These are phyloP conservation scores for Pagetopsis macropterus DNA, from an alignment of 2,797 vertebrate genomes.

Conservation along the genomic window DNA sequence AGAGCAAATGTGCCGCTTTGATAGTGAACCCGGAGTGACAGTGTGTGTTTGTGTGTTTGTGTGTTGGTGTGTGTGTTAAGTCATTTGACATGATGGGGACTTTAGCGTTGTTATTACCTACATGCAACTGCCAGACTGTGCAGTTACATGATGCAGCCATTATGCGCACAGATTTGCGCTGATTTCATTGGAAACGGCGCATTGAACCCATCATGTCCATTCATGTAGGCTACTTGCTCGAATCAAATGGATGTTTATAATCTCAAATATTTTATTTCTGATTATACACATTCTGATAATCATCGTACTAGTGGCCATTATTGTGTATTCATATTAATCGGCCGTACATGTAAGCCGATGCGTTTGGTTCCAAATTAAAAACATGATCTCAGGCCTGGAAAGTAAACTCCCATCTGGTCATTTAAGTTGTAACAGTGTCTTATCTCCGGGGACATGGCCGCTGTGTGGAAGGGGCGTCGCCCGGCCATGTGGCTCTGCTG, in stretches of 20 bases:
- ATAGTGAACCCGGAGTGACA: neutral
- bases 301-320: neutral
- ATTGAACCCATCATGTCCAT: neutral
- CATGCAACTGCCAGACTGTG: neutral
- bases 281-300: no score
- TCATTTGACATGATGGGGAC: neutral
- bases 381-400: constrained; percentile 18
- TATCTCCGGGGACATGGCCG: constrained; percentile 46
- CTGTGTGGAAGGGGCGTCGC: constrained; percentile 60
- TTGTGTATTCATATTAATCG: neutral
- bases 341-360: neutral
- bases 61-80: constrained; percentile 29
- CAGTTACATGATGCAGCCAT: neutral
- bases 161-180: constrained; percentile 38
- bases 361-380: constrained; percentile 4
- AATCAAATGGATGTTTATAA: neutral
- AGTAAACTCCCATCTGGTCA: neutral
- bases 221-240: neutral
- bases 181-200: constrained; percentile 26
- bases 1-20: constrained; percentile 15
- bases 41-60: no score
- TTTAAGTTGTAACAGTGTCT: neutral
- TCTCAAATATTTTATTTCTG: fast-evolving
- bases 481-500: constrained; percentile 76
- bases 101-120: neutral